Percentiles rank a stretch among this genome's conserved stretches.
Evolutionary conservation across 2,797 vertebrate genomes (phyloP).

Genomic region (Acanthurus lineatus): DNA sequence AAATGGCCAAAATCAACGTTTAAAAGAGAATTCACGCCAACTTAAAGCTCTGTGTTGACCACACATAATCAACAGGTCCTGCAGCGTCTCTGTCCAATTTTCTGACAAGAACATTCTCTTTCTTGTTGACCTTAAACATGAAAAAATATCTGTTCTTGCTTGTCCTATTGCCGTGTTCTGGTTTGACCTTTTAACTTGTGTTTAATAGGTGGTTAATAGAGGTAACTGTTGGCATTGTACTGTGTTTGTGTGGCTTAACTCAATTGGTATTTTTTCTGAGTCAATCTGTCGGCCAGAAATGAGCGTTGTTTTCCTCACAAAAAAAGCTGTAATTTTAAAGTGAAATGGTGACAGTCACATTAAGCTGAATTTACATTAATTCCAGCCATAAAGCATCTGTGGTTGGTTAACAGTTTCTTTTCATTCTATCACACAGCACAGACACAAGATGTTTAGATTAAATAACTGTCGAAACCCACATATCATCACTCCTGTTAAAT

Average conservation of each 20-base stretch:
- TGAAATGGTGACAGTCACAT: slow-evolving; percentile 76
- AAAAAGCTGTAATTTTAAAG: slow-evolving; percentile 57
- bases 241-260: slow-evolving; percentile 20
- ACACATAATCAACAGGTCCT: slow-evolving; percentile 41
- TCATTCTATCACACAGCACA: slow-evolving; percentile 30
- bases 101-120: slow-evolving; percentile 23
- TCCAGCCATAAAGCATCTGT: slow-evolving; percentile 31
- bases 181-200: slow-evolving; percentile 33
- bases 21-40: slow-evolving; percentile 36
- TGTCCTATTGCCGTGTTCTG: background rate
- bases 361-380: slow-evolving; percentile 53
- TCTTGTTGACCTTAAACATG: slow-evolving; percentile 22
- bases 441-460: slow-evolving; percentile 28
- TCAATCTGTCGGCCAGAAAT: slow-evolving; percentile 55
- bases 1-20: slow-evolving; percentile 31
- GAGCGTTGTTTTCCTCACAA: slow-evolving; percentile 57
- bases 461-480: too few relatives aligned
- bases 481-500: slow-evolving; percentile 9
- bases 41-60: slow-evolving; percentile 18
- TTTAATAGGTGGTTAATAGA: slow-evolving; percentile 10
- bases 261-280: slow-evolving; percentile 37
- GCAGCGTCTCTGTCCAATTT: slow-evolving; percentile 23
- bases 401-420: slow-evolving; percentile 48
- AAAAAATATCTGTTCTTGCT: slow-evolving; percentile 20
- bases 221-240: background rate